Percentiles rank a stretch among this genome's conserved stretches.
Conservation (phyloP, 2,113 vertebrate species). For the Malurus melanocephalus region DNA sequence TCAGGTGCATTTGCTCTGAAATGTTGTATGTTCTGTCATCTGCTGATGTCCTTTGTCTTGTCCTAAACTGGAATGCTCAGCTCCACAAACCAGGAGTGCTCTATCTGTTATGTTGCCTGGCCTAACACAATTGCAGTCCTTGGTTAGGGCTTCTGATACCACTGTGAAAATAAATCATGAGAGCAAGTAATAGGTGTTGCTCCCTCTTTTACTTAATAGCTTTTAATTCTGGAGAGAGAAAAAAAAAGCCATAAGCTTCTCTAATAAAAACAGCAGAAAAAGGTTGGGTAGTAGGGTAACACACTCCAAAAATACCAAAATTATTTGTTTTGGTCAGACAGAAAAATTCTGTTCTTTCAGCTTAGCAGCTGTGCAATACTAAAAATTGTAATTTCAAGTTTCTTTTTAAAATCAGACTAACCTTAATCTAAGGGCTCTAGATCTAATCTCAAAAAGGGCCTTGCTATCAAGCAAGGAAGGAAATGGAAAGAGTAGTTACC, state of each 20-base stretch:
- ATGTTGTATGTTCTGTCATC: not conserved
- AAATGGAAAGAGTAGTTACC: not conserved
- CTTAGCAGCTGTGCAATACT: not conserved
- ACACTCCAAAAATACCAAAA: not conserved
- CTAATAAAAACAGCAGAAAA: not conserved
- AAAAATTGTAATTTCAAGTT: not conserved
- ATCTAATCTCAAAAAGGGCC: not conserved
- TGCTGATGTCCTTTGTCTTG: not conserved
- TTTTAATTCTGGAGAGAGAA: not conserved
- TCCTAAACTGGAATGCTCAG: not conserved
- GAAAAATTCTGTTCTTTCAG: not conserved
- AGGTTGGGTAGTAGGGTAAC: not conserved
- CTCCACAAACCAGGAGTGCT: not conserved
- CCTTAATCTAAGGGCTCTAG: not conserved
- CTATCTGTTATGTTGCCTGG: fast-evolving
- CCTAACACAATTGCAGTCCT: not conserved
- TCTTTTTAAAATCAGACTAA: not conserved
- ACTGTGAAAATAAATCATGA: not conserved
- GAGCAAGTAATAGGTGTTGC: not conserved
- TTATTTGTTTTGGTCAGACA: not conserved
- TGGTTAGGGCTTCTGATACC: not conserved
- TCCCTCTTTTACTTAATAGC: not conserved
- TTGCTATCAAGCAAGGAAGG: not conserved
- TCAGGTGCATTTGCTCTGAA: not conserved
- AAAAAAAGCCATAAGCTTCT: not conserved